Conservation (phyloP, 2,797 vertebrate species). For the Garrulus glandarius region DNA sequence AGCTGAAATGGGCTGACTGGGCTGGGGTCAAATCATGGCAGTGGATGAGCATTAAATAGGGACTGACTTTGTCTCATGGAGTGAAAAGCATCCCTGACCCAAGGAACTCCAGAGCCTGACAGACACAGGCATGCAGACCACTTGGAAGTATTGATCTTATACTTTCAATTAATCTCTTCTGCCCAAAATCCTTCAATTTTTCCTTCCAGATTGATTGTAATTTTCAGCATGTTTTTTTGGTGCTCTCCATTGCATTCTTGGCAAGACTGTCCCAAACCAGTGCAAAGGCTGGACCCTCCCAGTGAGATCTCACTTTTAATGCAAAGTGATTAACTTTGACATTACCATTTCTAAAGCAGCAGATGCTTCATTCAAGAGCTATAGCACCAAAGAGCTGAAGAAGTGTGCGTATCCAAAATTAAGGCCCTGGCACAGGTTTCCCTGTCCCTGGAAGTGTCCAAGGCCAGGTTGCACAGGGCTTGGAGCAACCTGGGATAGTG, state of each 20-base stretch:
- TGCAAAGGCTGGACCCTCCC: not conserved
- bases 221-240: not conserved
- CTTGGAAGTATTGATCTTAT: not conserved
- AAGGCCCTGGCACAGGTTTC: not conserved
- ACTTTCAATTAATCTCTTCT: not conserved
- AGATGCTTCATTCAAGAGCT: not conserved
- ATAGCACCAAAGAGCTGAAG: not conserved
- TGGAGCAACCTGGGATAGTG: not conserved
- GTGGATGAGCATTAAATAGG: not conserved
- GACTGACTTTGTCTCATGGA: not conserved
- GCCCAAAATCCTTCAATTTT: not conserved
- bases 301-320: not conserved
- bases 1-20: not conserved
- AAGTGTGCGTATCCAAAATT: not conserved
- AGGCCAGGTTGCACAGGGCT: not conserved
- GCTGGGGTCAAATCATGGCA: not conserved
- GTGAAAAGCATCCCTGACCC: not conserved
- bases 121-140: not conserved
- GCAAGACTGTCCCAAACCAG: not conserved
- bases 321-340: not conserved
- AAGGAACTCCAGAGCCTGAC: not conserved
- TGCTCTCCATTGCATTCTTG: not conserved
- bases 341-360: not conserved
- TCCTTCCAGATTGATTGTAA: not conserved
- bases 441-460: not conserved